These are phyloP conservation scores for Pseudotriccus pelzelni DNA, from an alignment of 2,797 vertebrate species.

Conservation along the genomic window DNA sequence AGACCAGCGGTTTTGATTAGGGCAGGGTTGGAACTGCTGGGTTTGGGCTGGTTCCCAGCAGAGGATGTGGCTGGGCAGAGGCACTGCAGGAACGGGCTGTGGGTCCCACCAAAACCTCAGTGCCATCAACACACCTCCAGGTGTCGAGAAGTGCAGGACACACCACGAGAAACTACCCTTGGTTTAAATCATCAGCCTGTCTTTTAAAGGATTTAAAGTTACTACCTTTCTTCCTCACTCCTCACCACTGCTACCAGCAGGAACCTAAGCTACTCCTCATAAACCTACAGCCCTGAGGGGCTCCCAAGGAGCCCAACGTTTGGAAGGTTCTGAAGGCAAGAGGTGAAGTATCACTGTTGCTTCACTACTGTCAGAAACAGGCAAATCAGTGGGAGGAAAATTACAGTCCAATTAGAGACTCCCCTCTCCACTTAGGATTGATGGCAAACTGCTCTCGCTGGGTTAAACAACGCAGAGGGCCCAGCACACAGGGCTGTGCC, in stretches of 20 bases:
- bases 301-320: background rate
- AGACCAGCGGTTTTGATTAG: background rate
- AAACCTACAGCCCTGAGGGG: background rate
- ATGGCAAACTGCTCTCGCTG: background rate
- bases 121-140: rapidly evolving
- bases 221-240: rapidly evolving
- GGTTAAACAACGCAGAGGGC: background rate
- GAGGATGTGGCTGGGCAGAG: background rate
- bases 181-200: background rate
- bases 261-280: background rate
- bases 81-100: background rate
- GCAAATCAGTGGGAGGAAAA: background rate
- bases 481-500: background rate
- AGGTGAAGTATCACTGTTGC: background rate
- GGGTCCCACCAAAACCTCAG: background rate
- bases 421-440: background rate
- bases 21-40: background rate
- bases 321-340: background rate
- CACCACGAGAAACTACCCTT: background rate
- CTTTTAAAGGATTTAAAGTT: background rate
- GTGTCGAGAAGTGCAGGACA: background rate
- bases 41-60: background rate
- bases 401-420: background rate
- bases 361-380: background rate
- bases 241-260: background rate